A percentile compares a stretch with the other conserved stretches of the same genome.
phyloP scores from a whole-genome alignment of 2,113 vertebrate genomes.

The Xenopus laevis region DNA sequence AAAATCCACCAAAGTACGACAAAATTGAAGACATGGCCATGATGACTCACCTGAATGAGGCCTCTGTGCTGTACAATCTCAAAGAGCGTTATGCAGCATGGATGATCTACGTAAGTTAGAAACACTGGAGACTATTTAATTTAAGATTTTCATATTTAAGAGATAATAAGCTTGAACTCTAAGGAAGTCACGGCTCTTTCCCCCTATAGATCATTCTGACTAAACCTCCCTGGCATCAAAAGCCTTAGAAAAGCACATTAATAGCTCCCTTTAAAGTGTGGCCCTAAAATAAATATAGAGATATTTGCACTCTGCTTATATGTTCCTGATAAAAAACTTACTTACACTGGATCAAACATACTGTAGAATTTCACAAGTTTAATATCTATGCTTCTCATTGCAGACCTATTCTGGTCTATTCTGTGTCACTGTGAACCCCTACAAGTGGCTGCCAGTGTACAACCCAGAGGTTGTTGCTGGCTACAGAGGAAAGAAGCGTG shows the following conservation, averaged over 20 bases:
- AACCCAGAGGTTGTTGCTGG: constrained; percentile 69
- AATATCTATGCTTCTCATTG: neutral
- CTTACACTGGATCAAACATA: no score
- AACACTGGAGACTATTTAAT: neutral
- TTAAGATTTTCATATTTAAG: no score
- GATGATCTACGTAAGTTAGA: constrained; percentile 70
- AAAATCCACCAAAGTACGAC: constrained; percentile 63
- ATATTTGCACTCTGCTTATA: constrained; percentile 8
- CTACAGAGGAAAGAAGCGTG: constrained; percentile 77
- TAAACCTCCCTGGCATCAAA: constrained; percentile 36
- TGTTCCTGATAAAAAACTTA: constrained; percentile 71
- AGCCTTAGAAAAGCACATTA: constrained; percentile 46
- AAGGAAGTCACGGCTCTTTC: constrained; percentile 22
- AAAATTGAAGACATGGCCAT: constrained; percentile 52
- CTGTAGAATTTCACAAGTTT: no score
- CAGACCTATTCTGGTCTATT: constrained; percentile 57
- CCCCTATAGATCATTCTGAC: no score
- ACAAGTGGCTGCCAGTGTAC: constrained; percentile 66
- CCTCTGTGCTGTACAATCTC: constrained; percentile 71
- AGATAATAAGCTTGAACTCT: no score
- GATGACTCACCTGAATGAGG: constrained; percentile 47
- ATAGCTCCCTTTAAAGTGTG: no score
- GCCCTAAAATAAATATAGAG: no score
- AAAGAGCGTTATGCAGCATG: constrained; percentile 73
- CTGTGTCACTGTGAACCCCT: constrained; percentile 56